Evolutionary conservation across 2,113 vertebrate genomes (phyloP).

Genomic region (Ophthalmotilapia sp.): DNA sequence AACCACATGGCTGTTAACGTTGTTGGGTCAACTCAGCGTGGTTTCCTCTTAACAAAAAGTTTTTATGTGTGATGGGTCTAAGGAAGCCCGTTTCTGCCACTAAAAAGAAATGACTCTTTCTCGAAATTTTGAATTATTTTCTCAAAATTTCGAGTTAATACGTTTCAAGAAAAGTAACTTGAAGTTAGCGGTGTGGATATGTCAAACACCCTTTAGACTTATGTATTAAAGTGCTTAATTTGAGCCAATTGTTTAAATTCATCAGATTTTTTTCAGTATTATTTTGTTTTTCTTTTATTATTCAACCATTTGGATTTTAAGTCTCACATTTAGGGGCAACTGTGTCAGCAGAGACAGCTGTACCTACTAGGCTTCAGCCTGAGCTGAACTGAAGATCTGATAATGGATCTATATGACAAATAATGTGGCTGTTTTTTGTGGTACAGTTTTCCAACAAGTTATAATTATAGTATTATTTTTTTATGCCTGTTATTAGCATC

Average conservation of each 20-base stretch:
- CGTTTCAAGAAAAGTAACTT: background rate
- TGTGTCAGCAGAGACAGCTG: background rate
- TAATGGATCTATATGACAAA: background rate
- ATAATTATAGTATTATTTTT: background rate
- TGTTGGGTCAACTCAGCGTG: background rate
- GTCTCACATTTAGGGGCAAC: background rate
- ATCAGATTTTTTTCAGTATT: background rate
- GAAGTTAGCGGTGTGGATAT: background rate
- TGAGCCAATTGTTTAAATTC: background rate
- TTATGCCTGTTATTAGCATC: background rate
- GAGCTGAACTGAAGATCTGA: background rate
- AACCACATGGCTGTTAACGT: fast-evolving
- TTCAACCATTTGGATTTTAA: background rate
- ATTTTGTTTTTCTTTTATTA: background rate
- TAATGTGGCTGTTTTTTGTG: background rate
- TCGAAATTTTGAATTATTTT: background rate
- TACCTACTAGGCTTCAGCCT: background rate
- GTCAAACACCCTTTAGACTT: background rate
- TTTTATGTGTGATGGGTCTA: background rate
- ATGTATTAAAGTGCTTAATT: background rate
- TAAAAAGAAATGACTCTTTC: background rate
- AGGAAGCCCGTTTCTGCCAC: background rate
- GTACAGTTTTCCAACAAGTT: background rate
- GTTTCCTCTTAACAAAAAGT: background rate
- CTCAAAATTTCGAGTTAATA: fast-evolving